phyloP scores from a whole-genome alignment of 2,888 invertebrate species.

The Phortica magna region DNA sequence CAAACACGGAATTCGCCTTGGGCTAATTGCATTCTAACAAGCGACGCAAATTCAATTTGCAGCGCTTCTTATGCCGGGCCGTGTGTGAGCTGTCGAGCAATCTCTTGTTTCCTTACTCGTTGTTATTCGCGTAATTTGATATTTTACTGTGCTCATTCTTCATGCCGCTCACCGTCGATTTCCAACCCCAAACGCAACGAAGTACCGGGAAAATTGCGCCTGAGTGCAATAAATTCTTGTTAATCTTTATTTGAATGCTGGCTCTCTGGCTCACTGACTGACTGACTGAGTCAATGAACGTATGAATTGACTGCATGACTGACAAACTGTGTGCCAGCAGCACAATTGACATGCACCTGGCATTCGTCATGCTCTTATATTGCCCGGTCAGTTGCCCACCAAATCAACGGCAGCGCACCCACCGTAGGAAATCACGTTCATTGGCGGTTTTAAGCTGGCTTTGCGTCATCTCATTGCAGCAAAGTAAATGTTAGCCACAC shows the following conservation, averaged over 20 bases:
- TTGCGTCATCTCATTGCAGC: background rate
- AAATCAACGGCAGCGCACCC: too few relatives aligned
- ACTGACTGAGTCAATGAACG: background rate
- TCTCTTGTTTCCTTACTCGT: background rate
- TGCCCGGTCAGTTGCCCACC: too few relatives aligned
- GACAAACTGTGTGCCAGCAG: background rate
- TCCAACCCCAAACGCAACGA: constrained; percentile 8
- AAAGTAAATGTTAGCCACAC: constrained; percentile 42
- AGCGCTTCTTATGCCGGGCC: constrained; percentile 63
- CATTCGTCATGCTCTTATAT: constrained; percentile 1
- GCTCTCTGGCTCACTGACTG: background rate
- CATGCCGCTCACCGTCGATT: background rate
- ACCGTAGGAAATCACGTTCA: background rate
- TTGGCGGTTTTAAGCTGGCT: background rate
- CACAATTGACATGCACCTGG: constrained; percentile 11
- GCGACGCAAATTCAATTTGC: constrained; percentile 73
- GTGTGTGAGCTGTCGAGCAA: too few relatives aligned
- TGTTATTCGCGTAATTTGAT: constrained; percentile 26
- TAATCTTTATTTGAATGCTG: constrained; percentile 24
- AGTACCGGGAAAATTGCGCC: background rate
- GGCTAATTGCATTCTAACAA: constrained; percentile 76
- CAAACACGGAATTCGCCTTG: constrained; percentile 59
- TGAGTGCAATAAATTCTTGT: constrained; percentile 20
- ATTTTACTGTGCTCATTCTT: constrained; percentile 14
- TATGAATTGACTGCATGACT: background rate